Evolutionary conservation across 2,797 vertebrate genomes (phyloP), one percentile per base, ranked within the genome.

Genomic region (Pipistrellus kuhlii): DNA sequence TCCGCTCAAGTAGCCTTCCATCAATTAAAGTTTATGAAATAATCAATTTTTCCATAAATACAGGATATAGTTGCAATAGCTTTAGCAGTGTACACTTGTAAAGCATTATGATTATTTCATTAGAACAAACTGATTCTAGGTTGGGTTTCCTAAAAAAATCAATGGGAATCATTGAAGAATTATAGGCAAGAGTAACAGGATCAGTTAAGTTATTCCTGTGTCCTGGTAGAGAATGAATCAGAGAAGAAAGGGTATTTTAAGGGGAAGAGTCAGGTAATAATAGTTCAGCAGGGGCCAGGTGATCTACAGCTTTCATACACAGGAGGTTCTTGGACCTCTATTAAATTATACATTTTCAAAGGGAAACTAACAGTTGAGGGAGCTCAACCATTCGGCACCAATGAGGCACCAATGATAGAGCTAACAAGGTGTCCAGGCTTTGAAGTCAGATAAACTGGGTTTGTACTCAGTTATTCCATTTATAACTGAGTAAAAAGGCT

Each of bases 21-120:
- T 64, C 30, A 89, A n/a, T 85, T 86, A 81, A 80, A 85, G 3
- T 62, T 93, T 87, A 69, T 95, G 41, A 59, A 82, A 76, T 66
- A 85, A 76, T 81, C 35, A 94, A 53, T 93, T 75, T n/a, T 57
- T 80, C 30, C 21, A 76, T 4, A 9, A 86, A 48, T 30, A 7
- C 3, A 41, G 14, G 25, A 86, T 93, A 15, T n/a, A 53, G 4
- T 55, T 94, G 3, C 13, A 78, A 64, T 38, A 53, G 6, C 7
- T 81, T 77, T 93, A 46, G 6, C 48, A 46, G 4, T 25, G 2
- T 80, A 30, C 5, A 57, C 25, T 80, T 69, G 15, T 30, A 77
- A 94, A 91, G 7, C 23, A 76, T n/a, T 89, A 27, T 73, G 5
- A 90, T 86, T 81, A 69, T 92, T 88, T 83, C 27, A 90, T 35